Evolutionary conservation across 2,113 vertebrate genomes (phyloP), one percentile per base, ranked within the genome.

Genomic region (Erpornis zantholeuca): DNA sequence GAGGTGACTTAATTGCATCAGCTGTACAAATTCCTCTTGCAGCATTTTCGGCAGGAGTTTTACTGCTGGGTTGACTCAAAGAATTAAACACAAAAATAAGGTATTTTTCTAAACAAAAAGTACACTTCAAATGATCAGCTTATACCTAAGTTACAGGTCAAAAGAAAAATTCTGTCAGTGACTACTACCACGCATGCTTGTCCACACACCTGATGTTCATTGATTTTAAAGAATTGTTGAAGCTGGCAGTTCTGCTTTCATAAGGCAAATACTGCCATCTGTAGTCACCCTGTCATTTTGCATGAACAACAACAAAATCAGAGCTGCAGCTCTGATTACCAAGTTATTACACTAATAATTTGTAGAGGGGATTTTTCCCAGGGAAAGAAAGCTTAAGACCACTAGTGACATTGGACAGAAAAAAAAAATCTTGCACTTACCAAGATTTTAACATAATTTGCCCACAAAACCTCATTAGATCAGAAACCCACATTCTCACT

Each of bases 201-300:
- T 71, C 17, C 18, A 53, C 8, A 27, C 6, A 8, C 12, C 70
- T 65, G 28, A 31, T 35, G 17, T 53, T 86, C 49, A 9, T 54
- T 0, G 0, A 3, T 47, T 92, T 69, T 57, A n/a, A 27, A 50
- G 4, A 31, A 11, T 18, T 47, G 29, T 31, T 38, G 63, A 77
- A 85, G 25, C 33, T 52, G 21, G 27, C 29, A n/a, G 28, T 69
- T 89, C 27, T 69, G 60, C 7, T 82, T 81, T 83, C 28, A 47
- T 65, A 90, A 84, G 85, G 12, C 40, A 96, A 44, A 64, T 64
- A 65, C 80, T 92, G 83, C 88, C 68, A 95, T 42, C 96, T 97
- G 18, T 85, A 91, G 95, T 53, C 76, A 82, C 52, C 20, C 54
- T 68, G 19, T 54, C 56, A 90, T 42, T 93, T 36, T 88, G 38